Evolutionary conservation across 1,140 invertebrate species (phyloP).

Genomic region (Melitaea cinxia): DNA sequence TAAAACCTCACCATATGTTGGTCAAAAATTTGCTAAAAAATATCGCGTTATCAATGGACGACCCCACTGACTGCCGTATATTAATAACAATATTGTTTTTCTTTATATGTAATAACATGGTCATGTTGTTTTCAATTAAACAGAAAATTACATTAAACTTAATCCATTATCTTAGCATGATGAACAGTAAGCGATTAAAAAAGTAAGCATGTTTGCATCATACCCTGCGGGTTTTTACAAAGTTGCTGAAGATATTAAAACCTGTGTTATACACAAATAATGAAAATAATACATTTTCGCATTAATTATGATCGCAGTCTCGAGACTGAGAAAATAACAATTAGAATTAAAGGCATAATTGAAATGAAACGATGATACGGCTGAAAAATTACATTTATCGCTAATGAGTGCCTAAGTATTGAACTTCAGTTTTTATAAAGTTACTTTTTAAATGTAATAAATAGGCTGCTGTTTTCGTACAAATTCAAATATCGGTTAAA

Average conservation of each 20-base stretch:
- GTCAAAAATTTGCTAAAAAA: too few species aligned
- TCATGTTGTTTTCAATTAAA: too few species aligned
- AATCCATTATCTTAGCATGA: constrained; percentile 11
- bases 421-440: background rate
- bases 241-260: constrained; percentile 1
- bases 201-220: constrained; percentile 15
- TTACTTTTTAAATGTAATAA: too few species aligned
- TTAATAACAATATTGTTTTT: too few species aligned
- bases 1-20: too few species aligned
- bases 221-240: constrained; percentile 9
- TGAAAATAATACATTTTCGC: constrained; percentile 12
- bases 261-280: constrained; percentile 1
- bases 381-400: constrained; percentile 18
- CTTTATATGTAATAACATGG: too few species aligned
- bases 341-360: constrained; percentile 21
- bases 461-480: too few species aligned
- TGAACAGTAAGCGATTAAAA: constrained; percentile 10
- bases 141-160: constrained; percentile 13
- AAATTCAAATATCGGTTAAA: too few species aligned
- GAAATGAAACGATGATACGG: constrained; percentile 21
- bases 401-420: constrained; percentile 3
- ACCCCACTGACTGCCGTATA: too few species aligned
- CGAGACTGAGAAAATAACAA: constrained; percentile 7
- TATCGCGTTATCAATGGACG: too few species aligned
- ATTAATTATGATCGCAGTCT: constrained; percentile 15